A percentile compares a stretch with the other conserved stretches of the same genome.
Evolutionary conservation across 2,113 vertebrate genomes (phyloP).

Genomic region (Eleginops maclovinus): DNA sequence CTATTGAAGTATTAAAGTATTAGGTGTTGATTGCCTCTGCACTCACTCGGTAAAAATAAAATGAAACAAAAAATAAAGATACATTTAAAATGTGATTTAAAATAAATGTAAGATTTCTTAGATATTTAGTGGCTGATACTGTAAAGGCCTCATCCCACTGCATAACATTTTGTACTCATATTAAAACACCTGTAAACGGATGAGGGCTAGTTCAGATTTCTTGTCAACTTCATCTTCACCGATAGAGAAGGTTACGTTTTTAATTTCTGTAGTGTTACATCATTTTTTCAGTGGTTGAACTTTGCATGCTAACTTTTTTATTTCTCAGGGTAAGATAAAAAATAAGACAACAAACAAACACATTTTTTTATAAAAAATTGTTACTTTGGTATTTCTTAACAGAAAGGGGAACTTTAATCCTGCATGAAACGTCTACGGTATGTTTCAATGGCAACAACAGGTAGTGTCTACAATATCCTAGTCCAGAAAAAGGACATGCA

Average conservation of each 20-base stretch:
- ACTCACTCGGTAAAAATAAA: too few species aligned
- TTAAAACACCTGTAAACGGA: not conserved
- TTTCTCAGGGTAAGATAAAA: too few species aligned
- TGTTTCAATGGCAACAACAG: not conserved
- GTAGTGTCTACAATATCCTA: not conserved
- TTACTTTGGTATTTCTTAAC: not conserved
- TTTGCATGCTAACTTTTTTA: too few species aligned
- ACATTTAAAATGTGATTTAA: too few species aligned
- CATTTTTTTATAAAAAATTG: not conserved
- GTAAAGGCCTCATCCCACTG: not conserved
- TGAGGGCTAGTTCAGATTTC: too few species aligned
- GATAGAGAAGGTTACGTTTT: too few species aligned
- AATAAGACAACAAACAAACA: not conserved
- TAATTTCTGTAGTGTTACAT: too few species aligned
- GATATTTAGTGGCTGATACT: not conserved
- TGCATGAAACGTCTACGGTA: not conserved
- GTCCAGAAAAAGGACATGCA: not conserved
- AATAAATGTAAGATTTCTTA: not conserved
- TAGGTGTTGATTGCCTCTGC: too few species aligned
- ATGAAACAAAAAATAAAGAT: too few species aligned
- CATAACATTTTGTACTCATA: not conserved
- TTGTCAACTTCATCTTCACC: too few species aligned
- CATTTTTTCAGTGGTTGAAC: too few species aligned
- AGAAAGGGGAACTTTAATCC: not conserved
- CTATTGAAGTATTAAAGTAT: too few species aligned